These are phyloP conservation scores for Steinernema feltiae DNA, from an alignment of 1,140 invertebrate species.

Conservation along the genomic window DNA sequence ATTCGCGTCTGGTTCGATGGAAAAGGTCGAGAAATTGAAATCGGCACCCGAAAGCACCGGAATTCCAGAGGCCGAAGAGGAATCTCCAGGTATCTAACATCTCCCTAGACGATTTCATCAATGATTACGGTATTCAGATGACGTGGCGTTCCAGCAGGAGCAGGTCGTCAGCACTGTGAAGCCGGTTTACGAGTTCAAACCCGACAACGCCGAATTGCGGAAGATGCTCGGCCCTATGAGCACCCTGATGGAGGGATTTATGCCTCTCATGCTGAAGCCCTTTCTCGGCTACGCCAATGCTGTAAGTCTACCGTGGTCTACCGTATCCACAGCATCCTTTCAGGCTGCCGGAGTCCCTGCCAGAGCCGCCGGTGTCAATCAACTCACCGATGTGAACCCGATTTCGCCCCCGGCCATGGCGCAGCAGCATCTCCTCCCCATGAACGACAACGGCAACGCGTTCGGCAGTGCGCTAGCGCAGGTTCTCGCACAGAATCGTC, in stretches of 20 bases:
- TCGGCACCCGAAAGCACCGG: neutral
- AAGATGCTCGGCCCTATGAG: neutral
- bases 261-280: neutral
- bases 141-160: neutral
- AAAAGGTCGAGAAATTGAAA: neutral
- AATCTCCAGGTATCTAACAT: neutral
- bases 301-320: too few relatives aligned
- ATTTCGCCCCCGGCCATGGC: neutral
- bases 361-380: neutral
- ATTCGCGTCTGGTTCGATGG: neutral
- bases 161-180: neutral
- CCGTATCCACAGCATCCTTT: neutral
- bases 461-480: neutral
- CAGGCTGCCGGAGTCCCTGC: neutral
- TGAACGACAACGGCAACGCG: neutral
- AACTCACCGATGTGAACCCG: constrained; percentile 2
- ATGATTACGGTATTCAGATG: neutral
- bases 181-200: neutral
- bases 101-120: neutral
- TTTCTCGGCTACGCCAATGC: neutral
- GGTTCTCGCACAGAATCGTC: neutral
- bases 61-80: neutral
- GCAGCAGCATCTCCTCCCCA: neutral
- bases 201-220: neutral
- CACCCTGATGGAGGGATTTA: neutral